These are phyloP conservation scores for Drosophila kurseongensis DNA, from an alignment of 1,140 invertebrate genomes.

Conservation along the genomic window DNA sequence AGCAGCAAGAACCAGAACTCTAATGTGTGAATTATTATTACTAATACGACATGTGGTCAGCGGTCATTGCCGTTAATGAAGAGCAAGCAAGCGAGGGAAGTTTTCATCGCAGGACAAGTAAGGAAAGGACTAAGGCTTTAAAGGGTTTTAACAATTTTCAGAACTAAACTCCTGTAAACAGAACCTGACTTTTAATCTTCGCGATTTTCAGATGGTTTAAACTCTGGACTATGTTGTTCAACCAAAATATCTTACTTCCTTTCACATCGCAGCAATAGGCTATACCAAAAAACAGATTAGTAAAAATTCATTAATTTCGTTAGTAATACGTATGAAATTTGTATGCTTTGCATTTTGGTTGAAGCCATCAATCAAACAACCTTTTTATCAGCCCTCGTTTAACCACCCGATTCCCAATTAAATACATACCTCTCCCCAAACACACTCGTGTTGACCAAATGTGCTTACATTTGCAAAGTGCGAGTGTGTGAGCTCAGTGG, in stretches of 20 bases:
- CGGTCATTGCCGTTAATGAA: constrained; percentile 15
- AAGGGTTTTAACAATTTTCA: no score
- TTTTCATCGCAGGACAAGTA: not conserved
- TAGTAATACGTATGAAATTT: no score
- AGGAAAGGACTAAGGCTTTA: no score
- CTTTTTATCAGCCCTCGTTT: not conserved
- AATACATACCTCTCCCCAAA: constrained; percentile 10
- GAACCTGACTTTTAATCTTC: no score
- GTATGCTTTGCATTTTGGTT: no score
- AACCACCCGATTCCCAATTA: constrained; percentile 38
- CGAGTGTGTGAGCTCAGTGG: not conserved
- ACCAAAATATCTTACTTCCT: no score
- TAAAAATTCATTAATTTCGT: no score
- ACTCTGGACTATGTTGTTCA: no score
- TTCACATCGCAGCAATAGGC: no score
- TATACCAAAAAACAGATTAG: no score
- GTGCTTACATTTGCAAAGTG: constrained; percentile 27
- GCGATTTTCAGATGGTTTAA: no score
- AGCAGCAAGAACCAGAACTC: constrained; percentile 17
- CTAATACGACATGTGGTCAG: constrained; percentile 57
- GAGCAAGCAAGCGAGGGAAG: constrained; percentile 5
- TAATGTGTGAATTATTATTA: constrained; percentile 70
- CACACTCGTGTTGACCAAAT: constrained; percentile 2
- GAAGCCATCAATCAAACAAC: not conserved
- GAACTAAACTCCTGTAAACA: no score